A percentile compares a stretch with the other conserved stretches of the same genome.
Evolutionary conservation across 2,113 vertebrate genomes (phyloP).

Genomic region (Calypte anna): DNA sequence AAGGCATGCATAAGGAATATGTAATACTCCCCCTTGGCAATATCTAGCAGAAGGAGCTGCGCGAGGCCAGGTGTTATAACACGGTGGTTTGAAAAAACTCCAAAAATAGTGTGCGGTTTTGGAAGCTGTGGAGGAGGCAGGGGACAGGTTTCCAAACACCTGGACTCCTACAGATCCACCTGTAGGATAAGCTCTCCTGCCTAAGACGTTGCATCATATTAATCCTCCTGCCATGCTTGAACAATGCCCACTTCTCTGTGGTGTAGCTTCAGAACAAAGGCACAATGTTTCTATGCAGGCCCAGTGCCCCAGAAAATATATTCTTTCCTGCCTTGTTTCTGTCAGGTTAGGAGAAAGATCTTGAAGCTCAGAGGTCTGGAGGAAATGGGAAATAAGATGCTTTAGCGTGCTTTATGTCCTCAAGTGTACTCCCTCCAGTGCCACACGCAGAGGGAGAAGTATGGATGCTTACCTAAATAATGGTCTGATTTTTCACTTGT

Average conservation of each 20-base stretch:
- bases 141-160: conserved; percentile 55
- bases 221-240: background rate
- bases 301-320: fast-evolving
- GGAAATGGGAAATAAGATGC: background rate
- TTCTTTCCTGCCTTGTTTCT: background rate
- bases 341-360: background rate
- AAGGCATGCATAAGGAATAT: background rate
- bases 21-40: background rate
- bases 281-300: background rate
- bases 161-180: conserved; percentile 35
- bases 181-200: conserved; percentile 19
- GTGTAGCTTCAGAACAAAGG: background rate
- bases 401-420: background rate
- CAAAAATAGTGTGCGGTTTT: conserved; percentile 17
- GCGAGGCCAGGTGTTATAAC: conserved; percentile 48
- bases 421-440: background rate
- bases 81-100: conserved; percentile 36
- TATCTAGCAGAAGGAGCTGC: background rate
- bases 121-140: conserved; percentile 10
- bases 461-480: background rate
- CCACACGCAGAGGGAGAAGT: background rate
- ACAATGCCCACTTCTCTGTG: background rate
- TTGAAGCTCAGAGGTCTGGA: background rate
- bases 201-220: background rate
- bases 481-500: background rate